Evolutionary conservation across 2,113 vertebrate species (phyloP), one percentile per base, ranked within the genome.

Genomic region (Aptenodytes patagonicus): DNA sequence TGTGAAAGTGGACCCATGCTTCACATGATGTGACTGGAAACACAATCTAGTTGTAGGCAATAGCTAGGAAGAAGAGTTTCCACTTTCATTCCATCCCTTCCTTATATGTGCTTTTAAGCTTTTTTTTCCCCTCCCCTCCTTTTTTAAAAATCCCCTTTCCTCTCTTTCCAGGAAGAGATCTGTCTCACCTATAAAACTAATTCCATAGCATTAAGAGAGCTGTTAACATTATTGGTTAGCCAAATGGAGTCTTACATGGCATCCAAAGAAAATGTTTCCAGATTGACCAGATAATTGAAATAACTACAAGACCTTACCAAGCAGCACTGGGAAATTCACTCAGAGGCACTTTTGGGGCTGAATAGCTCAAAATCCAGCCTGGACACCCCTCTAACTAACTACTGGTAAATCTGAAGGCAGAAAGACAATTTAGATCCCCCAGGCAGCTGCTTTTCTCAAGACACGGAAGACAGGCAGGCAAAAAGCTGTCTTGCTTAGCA

Each of bases 341-440:
- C 40, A 57, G 78, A 96, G 92, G 87, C 71, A 94, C 95, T 96
- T 97, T 46, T 40, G 52, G 51, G 65, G 60, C 32, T 95, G 61
- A 84, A 85, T 1, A 83, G 55, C 60, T 87, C 31, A 75, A 90
- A 95, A 92, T 72, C 26, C 72, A 94, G 42, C 38, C 52, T 60
- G 58, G 44, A 80, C 18, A 87, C 19, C 34, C 38, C 49, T 97
- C 22, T 80, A 83, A 87, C 13, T 96, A 81, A 83, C 34, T 83
- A 58, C 28, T 42, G 28, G 24, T n/a, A 79, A 88, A 84, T 47
- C 54, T 75, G 71, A 95, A 92, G 54, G 70, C 57, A 95, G 61
- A 89, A 71, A 24, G 46, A 89, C 17, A 66, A 70, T 61, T 69
- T 49, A 55, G 42, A 82, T 66, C 5, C 22, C 49, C 25, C 85